Evolutionary conservation across 2,797 vertebrate species (phyloP), one percentile per base, ranked within the genome.

Genomic region (Ctenosaura bakeri): DNA sequence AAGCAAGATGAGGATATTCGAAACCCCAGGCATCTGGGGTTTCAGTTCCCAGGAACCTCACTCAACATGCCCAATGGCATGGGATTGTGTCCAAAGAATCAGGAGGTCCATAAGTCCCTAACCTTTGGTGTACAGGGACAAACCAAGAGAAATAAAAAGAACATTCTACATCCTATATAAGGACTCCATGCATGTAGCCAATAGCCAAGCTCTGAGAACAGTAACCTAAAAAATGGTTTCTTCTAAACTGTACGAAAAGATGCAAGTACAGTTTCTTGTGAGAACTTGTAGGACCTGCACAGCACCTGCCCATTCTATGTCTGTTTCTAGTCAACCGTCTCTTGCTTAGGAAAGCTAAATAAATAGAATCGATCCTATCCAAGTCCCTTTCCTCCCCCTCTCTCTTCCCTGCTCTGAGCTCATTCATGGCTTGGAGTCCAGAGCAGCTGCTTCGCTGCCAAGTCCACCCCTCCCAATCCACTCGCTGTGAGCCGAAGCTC

Each of bases 351-450:
- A 54, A 29, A 50, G 42, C 88, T 62, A 93, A 93, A 91, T 0
- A 24, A 95, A 91, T 0, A 24, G 2, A 87, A 79, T 88, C 86
- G 87, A 91, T 94, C 90, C 90, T 92, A 90, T 94, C 92, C 95
- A 94, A 95, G n/a, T 4, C 81, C 92, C 91, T 91, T 89, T 92
- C 76, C 85, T 92, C 92, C 22, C 42, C 22, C 42, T 50, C 22
- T 85, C 74, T 87, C 35, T 29, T 22, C 16, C 86, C 2, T 6
- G 20, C 26, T 73, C 93, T 92, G 92, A 96, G 95, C 95, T 97
- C 96, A 94, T 95, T 80, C 77, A 85, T 95, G 94, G 95, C 95
- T 89, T 89, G 10, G 87, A 90, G 94, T 74, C 91, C 64, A 0
- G 94, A 77, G 92, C 88, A 73, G 38, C 79, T 84, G 89, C 86